phyloP scores from a whole-genome alignment of 2,113 vertebrate genomes.

The Nicator chloris region DNA sequence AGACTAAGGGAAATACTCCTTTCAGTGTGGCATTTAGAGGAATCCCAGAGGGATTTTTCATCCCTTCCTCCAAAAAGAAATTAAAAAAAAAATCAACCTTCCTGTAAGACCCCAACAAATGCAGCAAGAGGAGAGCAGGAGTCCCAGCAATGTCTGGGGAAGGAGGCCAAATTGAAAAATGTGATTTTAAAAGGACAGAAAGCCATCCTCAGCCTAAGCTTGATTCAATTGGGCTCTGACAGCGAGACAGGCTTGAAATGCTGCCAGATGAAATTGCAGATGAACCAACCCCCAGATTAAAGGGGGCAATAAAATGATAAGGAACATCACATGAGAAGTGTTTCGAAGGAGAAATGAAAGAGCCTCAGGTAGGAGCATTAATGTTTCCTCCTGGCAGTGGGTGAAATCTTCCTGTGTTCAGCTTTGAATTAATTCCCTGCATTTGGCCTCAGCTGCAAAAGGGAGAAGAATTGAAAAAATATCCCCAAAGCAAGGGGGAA shows the following conservation, averaged over 20 bases:
- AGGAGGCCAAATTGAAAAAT: not conserved
- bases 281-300: not conserved
- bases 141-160: not conserved
- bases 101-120: not conserved
- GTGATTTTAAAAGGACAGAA: not conserved
- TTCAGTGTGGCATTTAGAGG: slow-evolving; percentile 3
- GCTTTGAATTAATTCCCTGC: not conserved
- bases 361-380: not conserved
- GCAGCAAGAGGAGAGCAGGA: not conserved
- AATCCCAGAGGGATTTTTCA: not conserved
- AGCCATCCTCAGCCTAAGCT: not conserved
- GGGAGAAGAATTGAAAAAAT: not conserved
- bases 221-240: not conserved
- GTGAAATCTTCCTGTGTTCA: not conserved
- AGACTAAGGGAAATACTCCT: not conserved
- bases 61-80: not conserved
- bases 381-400: not conserved
- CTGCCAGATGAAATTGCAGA: not conserved
- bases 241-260: not conserved
- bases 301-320: not conserved
- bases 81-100: not conserved
- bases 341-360: not conserved
- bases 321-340: not conserved
- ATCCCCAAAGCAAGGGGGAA: not conserved
- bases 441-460: not conserved